Evolutionary conservation across 37 sponge, comb jelly and placozoan species (phyloP).

Genomic region (Axinella damicornis): DNA sequence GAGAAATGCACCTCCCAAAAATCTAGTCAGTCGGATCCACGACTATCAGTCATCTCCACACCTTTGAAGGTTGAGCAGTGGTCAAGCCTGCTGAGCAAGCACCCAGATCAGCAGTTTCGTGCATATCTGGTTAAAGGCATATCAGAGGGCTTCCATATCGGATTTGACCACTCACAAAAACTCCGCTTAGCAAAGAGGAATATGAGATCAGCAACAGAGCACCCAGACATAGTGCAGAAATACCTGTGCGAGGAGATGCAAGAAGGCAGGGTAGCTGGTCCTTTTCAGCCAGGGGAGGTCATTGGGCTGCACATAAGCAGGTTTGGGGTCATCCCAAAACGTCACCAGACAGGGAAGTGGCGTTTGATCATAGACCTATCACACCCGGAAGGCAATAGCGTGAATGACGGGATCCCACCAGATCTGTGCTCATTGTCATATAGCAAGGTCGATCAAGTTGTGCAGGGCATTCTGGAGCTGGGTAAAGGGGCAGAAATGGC

Average conservation of each 20-base stretch:
- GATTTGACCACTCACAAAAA: background rate
- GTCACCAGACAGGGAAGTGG: slow-evolving; percentile 11
- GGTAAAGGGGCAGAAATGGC: slow-evolving; percentile 16
- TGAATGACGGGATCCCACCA: slow-evolving; percentile 18
- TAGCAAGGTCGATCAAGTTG: background rate
- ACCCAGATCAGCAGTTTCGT: slow-evolving; percentile 9
- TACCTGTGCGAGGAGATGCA: slow-evolving; percentile 8
- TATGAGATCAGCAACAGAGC: background rate
- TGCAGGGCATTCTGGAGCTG: background rate
- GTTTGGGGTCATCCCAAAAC: slow-evolving; percentile 25
- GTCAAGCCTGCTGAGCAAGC: background rate
- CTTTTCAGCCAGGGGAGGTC: background rate
- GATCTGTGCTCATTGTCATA: slow-evolving; percentile 2
- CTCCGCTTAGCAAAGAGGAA: background rate
- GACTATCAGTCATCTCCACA: background rate
- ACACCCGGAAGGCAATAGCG: slow-evolving; percentile 21
- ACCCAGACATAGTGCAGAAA: background rate
- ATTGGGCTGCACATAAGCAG: slow-evolving; percentile 6
- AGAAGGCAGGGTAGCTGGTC: background rate
- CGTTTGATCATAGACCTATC: slow-evolving; percentile 36
- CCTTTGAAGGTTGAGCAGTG: slow-evolving; percentile 6
- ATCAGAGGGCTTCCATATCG: background rate
- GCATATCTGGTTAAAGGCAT: slow-evolving; percentile 3
- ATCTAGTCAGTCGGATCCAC: background rate
- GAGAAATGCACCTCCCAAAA: background rate